Percentiles rank a stretch among this genome's conserved stretches.
Evolutionary conservation across 2,888 invertebrate species (phyloP).

Genomic region (Pachliopta kotzebuea): DNA sequence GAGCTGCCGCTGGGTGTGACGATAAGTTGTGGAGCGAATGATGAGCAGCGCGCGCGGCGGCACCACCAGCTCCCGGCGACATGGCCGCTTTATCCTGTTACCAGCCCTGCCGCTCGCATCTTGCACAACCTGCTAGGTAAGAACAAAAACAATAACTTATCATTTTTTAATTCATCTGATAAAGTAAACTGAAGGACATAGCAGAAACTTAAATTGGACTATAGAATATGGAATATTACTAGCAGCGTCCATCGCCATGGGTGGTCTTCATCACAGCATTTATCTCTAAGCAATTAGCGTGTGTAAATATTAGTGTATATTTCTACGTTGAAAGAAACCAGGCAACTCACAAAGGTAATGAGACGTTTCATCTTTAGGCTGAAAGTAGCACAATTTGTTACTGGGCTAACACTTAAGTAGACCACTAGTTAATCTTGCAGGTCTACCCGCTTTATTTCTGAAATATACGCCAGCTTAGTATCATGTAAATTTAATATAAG

Average conservation of each 20-base stretch:
- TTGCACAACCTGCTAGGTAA: constrained; percentile 74
- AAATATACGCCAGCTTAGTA: not conserved
- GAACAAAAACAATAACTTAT: not conserved
- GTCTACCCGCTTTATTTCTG: not conserved
- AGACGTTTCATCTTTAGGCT: not conserved
- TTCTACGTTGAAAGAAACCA: not conserved
- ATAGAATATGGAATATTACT: too few relatives aligned
- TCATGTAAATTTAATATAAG: not conserved
- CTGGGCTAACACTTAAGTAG: not conserved
- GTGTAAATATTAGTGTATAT: not conserved
- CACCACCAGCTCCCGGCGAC: constrained; percentile 48
- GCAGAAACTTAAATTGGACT: too few relatives aligned
- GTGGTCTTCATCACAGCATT: too few relatives aligned
- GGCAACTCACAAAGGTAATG: not conserved
- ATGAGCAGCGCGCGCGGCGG: constrained; percentile 55
- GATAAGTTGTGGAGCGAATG: constrained; percentile 49
- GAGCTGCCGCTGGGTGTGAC: constrained; percentile 30
- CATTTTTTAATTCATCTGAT: not conserved
- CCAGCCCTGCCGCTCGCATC: constrained; percentile 73
- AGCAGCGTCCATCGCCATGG: not conserved
- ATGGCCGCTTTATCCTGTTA: constrained; percentile 76
- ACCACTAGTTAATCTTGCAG: not conserved
- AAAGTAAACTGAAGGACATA: too few relatives aligned
- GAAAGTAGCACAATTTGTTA: constrained; percentile 1
- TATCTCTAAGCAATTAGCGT: not conserved